Conservation (phyloP, 2,888 invertebrate species). For the Ligdia adustata region DNA sequence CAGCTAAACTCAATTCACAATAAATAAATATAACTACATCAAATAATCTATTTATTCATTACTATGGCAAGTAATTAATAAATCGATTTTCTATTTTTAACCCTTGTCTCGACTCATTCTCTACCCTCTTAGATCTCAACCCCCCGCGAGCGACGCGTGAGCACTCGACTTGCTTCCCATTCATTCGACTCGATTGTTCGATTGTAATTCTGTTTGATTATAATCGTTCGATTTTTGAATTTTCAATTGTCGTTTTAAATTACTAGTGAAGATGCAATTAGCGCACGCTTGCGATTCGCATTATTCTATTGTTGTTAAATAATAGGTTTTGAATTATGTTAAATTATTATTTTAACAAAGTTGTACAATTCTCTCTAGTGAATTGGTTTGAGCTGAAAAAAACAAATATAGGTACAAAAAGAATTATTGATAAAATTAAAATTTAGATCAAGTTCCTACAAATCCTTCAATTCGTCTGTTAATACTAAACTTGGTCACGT, state of each 20-base stretch:
- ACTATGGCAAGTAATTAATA: no score
- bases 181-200: conserved; percentile 44
- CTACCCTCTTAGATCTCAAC: conserved; percentile 12
- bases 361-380: no score
- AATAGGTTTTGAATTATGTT: conserved; percentile 9
- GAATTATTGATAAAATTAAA: no score
- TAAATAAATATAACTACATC: no score
- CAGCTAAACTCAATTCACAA: no score
- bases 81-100: background rate
- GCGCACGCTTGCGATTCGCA: conserved; percentile 36
- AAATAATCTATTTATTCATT: no score
- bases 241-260: conserved; percentile 57
- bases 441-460: no score
- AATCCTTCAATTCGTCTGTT: no score
- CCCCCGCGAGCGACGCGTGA: conserved; percentile 63
- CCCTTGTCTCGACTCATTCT: background rate
- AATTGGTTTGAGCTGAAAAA: no score
- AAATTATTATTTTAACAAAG: background rate
- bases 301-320: conserved; percentile 30
- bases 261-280: conserved; percentile 58
- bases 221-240: conserved; percentile 66
- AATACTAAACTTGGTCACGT: no score
- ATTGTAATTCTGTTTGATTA: conserved; percentile 69
- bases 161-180: conserved; percentile 56
- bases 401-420: no score